Percentiles rank a stretch among this genome's conserved stretches.
Conservation (phyloP, 1,140 invertebrate species). For the Camponotus floridanus region DNA sequence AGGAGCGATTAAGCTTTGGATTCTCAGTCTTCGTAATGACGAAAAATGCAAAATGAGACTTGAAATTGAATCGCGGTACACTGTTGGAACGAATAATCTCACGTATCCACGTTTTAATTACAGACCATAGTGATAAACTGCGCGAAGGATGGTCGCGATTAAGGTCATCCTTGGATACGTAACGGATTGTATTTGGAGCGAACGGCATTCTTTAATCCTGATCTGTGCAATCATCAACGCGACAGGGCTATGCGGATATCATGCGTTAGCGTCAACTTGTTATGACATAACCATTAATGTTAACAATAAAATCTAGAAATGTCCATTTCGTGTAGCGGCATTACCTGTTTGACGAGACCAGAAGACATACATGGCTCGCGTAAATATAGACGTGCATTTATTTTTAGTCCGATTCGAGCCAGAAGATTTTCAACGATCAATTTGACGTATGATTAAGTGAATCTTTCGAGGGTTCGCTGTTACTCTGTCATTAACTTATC, state of each 20-base stretch:
- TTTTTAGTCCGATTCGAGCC: slow-evolving; percentile 2
- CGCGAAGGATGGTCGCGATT: slow-evolving; percentile 20
- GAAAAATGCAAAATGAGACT: slow-evolving; percentile 20
- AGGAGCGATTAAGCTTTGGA: neutral
- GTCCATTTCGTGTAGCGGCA: slow-evolving; percentile 61
- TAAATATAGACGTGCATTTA: neutral
- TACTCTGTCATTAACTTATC: slow-evolving; percentile 57
- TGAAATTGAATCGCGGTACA: slow-evolving; percentile 35
- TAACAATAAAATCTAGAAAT: slow-evolving; percentile 19
- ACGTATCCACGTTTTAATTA: slow-evolving; percentile 34
- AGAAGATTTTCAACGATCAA: slow-evolving; percentile 51
- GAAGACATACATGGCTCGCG: neutral
- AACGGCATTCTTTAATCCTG: neutral
- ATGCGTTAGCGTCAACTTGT: slow-evolving; percentile 10
- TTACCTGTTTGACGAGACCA: slow-evolving; percentile 38
- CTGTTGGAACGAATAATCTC: slow-evolving; percentile 15
- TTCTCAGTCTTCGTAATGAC: neutral
- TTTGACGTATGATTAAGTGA: slow-evolving; percentile 24
- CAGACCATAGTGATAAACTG: slow-evolving; percentile 33
- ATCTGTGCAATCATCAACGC: neutral
- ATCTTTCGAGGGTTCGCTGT: neutral
- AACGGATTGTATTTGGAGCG: slow-evolving; percentile 15
- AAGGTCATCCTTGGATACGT: slow-evolving; percentile 11
- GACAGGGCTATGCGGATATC: slow-evolving; percentile 39
- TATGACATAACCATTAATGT: slow-evolving; percentile 60